These are phyloP conservation scores for Ormyrus nitidulus DNA, from an alignment of 2,888 invertebrate species.

Conservation along the genomic window DNA sequence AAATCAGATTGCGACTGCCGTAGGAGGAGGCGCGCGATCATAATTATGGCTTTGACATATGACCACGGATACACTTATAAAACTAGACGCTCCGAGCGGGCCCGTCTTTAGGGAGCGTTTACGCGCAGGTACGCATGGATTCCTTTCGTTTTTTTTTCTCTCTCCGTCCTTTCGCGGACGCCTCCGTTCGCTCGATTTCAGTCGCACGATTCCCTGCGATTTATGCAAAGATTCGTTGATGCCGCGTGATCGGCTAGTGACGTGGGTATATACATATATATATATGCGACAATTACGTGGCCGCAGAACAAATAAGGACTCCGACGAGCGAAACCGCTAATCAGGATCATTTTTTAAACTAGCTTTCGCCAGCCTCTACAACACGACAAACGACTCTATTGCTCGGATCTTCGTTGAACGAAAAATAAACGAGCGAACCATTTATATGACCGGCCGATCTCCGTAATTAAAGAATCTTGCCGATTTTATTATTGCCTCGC, in stretches of 20 bases:
- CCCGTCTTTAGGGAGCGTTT: background rate
- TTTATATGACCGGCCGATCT: background rate
- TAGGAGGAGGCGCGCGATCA: constrained; percentile 42
- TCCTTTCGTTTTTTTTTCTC: constrained; percentile 31
- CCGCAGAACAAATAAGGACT: too few species aligned
- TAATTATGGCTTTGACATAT: constrained; percentile 56
- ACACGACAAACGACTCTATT: constrained; percentile 6
- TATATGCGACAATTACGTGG: too few species aligned
- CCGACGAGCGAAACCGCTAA: background rate
- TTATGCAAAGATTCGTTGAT: background rate
- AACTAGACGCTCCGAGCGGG: constrained; percentile 21
- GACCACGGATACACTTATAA: constrained; percentile 43
- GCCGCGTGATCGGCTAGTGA: too few species aligned
- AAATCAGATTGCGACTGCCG: background rate
- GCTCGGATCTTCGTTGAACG: constrained; percentile 1
- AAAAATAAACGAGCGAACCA: too few species aligned
- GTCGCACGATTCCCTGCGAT: background rate
- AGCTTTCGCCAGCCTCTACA: constrained; percentile 10
- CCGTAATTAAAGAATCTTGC: background rate
- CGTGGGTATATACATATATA: too few species aligned
- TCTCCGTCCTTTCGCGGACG: background rate
- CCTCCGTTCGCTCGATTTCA: constrained; percentile 22
- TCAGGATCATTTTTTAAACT: constrained; percentile 10
- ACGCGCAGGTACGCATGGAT: constrained; percentile 30
- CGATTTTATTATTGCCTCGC: constrained; percentile 31